These are phyloP conservation scores for Acronicta alni DNA, from an alignment of 2,888 invertebrate genomes.

Conservation along the genomic window DNA sequence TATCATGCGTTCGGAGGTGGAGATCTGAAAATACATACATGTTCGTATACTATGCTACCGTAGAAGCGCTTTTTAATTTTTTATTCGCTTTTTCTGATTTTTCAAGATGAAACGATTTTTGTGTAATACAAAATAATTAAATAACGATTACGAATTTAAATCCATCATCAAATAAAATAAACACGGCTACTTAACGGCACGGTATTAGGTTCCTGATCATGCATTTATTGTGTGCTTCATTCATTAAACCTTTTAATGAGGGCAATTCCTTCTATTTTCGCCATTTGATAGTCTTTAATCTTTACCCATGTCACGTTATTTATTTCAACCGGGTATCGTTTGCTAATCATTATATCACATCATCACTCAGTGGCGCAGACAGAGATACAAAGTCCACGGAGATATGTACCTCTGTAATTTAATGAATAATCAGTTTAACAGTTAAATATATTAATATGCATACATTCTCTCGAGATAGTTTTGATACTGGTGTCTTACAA, in stretches of 20 bases:
- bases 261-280: conserved; percentile 31
- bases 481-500: too few relatives aligned
- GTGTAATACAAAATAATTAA: background rate
- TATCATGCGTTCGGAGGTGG: conserved; percentile 33
- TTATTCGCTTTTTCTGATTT: conserved; percentile 13
- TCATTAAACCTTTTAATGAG: conserved; percentile 28
- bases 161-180: too few relatives aligned
- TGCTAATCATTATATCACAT: conserved; percentile 40
- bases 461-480: conserved; percentile 5
- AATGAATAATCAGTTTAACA: background rate
- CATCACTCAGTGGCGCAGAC: conserved; percentile 11
- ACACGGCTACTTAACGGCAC: background rate
- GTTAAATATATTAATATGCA: conserved; percentile 5
- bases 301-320: conserved; percentile 26
- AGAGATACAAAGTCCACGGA: conserved; percentile 39
- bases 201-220: conserved; percentile 19
- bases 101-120: conserved; percentile 14
- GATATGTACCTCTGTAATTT: background rate
- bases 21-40: conserved; percentile 42
- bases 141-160: background rate
- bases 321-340: conserved; percentile 24
- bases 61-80: conserved; percentile 10
- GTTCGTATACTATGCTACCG: conserved; percentile 19
- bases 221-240: conserved; percentile 20
- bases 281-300: conserved; percentile 31